Base-by-base conservation (phyloP, 1,140 invertebrate genomes). In the Holotrichia oblita region DNA sequence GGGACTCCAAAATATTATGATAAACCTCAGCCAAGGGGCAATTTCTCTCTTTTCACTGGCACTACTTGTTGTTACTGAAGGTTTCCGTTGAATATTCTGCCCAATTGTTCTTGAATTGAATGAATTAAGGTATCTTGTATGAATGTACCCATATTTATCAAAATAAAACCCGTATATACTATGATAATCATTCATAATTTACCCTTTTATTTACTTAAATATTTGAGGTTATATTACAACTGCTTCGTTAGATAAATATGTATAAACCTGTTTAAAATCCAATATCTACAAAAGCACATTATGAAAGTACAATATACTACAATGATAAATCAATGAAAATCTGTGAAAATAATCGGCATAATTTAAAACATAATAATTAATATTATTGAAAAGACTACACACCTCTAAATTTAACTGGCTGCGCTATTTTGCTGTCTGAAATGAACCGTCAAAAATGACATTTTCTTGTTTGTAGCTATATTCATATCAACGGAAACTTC, bases 1-100 rank as follows among this genome's bases (percentile, higher is more conserved):
- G 40, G 80, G 73, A 80, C 83, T 85, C 81, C 83, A 85, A 81
- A 85, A 85, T 79, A 85, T 81, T 6, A 83, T 55, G 41, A 85
- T 85, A 10, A 85, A 80, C 24, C 81, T 73, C n/a, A 85, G 61
- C 84, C 84, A 85, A 55, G 81, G 79, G 4, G 80, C 12, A 42
- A 34, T 78, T 79, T 79, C 77, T 20, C 55, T 74, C 8, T 12
- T 6, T 40, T 78, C 48, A 55, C 14, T 64, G 20, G 10, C 3
- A 40, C 40, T 20, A 27, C 7, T 10, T 40, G 61, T 73, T 9
- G 44, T 14, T 78, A 27, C n/a, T n/a, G 44, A n/a, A 61, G 17
- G 34, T 27, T 74, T 44, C 59, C 17, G 10, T 8, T 78, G 9
- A 41, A 22, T 27, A 78, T 77, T 42, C n/a, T 42, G 24, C 17